A percentile compares a stretch with the other conserved stretches of the same genome.
Conservation (phyloP, 2,113 vertebrate genomes). For the Tenrec ecaudatus region DNA sequence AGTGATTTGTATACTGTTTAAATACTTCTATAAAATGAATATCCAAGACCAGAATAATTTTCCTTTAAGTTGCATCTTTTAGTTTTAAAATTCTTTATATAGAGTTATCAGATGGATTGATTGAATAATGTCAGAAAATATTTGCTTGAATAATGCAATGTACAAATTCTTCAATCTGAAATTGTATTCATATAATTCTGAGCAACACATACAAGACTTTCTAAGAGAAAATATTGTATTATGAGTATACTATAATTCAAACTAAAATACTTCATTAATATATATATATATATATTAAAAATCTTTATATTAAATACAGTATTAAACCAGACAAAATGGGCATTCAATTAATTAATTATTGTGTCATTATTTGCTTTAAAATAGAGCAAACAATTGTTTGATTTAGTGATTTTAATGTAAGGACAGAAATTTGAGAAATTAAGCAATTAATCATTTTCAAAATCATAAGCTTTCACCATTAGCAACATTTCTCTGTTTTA, state of each 20-base stretch:
- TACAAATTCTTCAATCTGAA: background rate
- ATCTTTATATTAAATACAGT: too few species aligned
- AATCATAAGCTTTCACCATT: too few species aligned
- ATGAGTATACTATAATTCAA: background rate
- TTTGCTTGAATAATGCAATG: background rate
- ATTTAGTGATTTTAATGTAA: too few species aligned
- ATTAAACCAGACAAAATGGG: too few species aligned
- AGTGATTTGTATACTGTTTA: slow-evolving; percentile 37
- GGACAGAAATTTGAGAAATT: too few species aligned
- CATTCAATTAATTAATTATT: too few species aligned
- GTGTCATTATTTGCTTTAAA: too few species aligned
- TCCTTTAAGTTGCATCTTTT: background rate
- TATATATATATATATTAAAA: background rate
- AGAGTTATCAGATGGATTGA: background rate
- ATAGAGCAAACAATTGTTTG: too few species aligned
- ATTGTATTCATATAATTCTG: background rate
- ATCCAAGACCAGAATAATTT: background rate
- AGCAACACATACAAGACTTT: background rate
- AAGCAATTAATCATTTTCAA: too few species aligned
- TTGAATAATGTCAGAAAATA: background rate
- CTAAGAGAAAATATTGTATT: background rate
- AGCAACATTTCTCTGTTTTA: too few species aligned
- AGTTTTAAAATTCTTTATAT: background rate
- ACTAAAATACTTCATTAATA: background rate
- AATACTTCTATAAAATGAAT: background rate